A percentile compares a stretch with the other conserved stretches of the same genome.
Evolutionary conservation across 1,140 invertebrate species (phyloP).

Genomic region (Drosophila gunungcola): DNA sequence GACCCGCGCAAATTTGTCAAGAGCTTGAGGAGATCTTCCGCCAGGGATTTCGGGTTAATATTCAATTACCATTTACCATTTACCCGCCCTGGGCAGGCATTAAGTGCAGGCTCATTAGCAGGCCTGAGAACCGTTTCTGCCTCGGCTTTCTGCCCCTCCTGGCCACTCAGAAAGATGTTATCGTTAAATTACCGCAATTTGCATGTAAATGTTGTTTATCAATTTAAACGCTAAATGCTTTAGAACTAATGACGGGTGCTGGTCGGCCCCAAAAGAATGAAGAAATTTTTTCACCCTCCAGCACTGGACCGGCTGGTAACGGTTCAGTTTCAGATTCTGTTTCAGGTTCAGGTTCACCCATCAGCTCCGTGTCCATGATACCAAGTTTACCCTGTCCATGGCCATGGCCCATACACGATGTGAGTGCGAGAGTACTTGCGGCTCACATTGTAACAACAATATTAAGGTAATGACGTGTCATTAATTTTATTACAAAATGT

Average conservation of each 20-base stretch:
- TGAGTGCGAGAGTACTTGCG: conserved; percentile 46
- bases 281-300: conserved; percentile 77
- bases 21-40: conserved; percentile 2
- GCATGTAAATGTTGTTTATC: conserved; percentile 84
- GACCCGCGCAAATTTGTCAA: conserved; percentile 58
- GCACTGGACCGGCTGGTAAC: conserved; percentile 52
- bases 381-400: conserved; percentile 4
- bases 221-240: conserved; percentile 82
- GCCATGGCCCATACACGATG: conserved; percentile 30
- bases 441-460: conserved; percentile 83
- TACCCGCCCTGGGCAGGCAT: conserved; percentile 5
- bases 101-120: conserved; percentile 64
- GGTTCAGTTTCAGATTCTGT: conserved; percentile 29
- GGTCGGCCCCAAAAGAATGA: conserved; percentile 65
- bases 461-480: conserved; percentile 84
- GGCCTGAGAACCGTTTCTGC: conserved; percentile 65
- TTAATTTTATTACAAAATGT: conserved; percentile 84
- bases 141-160: not conserved
- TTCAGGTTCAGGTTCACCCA: conserved; percentile 39
- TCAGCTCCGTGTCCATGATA: conserved; percentile 12
- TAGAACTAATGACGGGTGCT: conserved; percentile 78
- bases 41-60: conserved; percentile 34
- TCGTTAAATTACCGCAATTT: conserved; percentile 81
- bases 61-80: conserved; percentile 59
- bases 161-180: conserved; percentile 61